These are phyloP conservation scores for Remorina albescens DNA, from an alignment of 2,797 vertebrate genomes.

Conservation along the genomic window DNA sequence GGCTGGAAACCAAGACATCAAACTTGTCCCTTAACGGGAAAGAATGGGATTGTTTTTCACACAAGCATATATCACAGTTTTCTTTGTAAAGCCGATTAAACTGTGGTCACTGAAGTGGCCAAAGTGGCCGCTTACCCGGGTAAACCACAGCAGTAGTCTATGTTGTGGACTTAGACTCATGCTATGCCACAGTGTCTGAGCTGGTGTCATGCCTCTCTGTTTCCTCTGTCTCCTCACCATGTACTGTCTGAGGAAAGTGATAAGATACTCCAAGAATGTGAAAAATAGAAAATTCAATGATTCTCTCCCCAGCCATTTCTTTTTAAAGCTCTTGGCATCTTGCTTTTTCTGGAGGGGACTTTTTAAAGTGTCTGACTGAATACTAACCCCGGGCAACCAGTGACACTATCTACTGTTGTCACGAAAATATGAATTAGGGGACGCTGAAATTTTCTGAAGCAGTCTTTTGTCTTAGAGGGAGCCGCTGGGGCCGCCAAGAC, in stretches of 20 bases:
- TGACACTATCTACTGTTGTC: slow-evolving; percentile 72
- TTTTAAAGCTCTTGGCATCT: slow-evolving; percentile 61
- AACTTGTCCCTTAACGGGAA: not conserved
- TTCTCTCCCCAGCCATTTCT: slow-evolving; percentile 63
- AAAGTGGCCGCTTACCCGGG: slow-evolving; percentile 4
- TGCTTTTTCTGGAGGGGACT: slow-evolving; percentile 40
- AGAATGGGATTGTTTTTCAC: not conserved
- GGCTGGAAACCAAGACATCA: not conserved
- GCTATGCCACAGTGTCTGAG: slow-evolving; percentile 8
- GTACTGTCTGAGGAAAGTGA: slow-evolving; percentile 59
- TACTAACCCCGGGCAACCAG: slow-evolving; percentile 48
- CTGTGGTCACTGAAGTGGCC: not conserved
- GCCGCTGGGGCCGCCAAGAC: slow-evolving; percentile 57
- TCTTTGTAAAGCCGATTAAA: slow-evolving; percentile 1
- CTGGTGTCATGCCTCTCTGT: slow-evolving; percentile 5
- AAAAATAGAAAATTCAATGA: slow-evolving; percentile 32
- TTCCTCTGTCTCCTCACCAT: slow-evolving; percentile 26
- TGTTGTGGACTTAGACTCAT: slow-evolving; percentile 24
- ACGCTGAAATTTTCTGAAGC: slow-evolving; percentile 67
- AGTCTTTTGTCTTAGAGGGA: slow-evolving; percentile 77
- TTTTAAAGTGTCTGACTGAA: slow-evolving; percentile 55
- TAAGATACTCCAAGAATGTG: slow-evolving; percentile 71
- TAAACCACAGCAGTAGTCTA: slow-evolving; percentile 5
- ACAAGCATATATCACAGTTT: not conserved
- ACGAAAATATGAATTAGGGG: slow-evolving; percentile 67